phyloP scores from a whole-genome alignment of 2,113 vertebrate species.

The Psittacara wagleri region DNA sequence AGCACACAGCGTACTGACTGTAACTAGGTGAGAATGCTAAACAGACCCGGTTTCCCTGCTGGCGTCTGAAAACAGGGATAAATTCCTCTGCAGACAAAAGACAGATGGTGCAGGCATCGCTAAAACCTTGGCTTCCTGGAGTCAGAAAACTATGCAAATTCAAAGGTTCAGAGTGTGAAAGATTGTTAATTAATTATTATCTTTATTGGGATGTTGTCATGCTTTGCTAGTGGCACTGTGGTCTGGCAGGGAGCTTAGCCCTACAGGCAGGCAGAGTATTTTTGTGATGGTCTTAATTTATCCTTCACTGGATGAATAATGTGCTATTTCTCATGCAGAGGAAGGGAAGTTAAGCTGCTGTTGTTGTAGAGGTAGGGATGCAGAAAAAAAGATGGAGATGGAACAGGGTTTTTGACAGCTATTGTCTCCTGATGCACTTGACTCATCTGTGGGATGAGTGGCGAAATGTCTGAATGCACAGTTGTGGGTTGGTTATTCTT shows the following conservation, averaged over 20 bases:
- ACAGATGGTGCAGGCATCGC: constrained; percentile 34
- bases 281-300: not conserved
- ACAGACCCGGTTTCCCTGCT: constrained; percentile 23
- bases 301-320: not conserved
- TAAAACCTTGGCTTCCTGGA: not conserved
- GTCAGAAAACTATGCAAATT: not conserved
- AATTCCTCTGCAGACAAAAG: constrained; percentile 40
- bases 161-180: not conserved
- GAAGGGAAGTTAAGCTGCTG: not conserved
- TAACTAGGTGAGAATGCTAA: constrained; percentile 65
- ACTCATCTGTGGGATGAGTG: not conserved
- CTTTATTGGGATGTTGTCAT: not conserved
- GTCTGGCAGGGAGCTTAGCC: not conserved
- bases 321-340: not conserved
- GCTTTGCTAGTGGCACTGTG: not conserved
- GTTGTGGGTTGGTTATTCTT: not conserved
- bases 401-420: not conserved
- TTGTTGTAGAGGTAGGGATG: not conserved
- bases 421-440: not conserved
- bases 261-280: not conserved
- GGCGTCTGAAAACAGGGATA: constrained; percentile 6
- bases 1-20: constrained; percentile 36
- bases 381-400: not conserved
- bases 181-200: constrained; percentile 12
- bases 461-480: not conserved